Conservation (phyloP, 2,113 vertebrate genomes). For the Myocastor coypus region DNA sequence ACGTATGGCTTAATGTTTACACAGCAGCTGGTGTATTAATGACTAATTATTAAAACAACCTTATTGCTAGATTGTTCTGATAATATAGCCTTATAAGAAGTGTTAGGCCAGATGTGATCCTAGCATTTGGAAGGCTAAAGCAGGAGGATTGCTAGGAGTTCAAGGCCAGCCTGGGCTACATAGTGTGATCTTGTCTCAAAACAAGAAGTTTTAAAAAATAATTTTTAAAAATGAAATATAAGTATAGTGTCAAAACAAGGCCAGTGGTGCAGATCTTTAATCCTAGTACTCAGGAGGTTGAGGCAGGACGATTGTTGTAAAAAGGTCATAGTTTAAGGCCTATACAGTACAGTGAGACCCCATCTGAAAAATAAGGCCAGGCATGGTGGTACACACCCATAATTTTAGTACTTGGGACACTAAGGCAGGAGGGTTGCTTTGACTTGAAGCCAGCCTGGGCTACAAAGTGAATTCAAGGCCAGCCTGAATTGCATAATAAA, state of each 20-base stretch:
- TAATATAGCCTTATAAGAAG: background rate
- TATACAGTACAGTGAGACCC: too few species aligned
- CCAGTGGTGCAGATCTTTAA: too few species aligned
- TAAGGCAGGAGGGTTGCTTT: too few species aligned
- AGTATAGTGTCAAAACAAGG: constrained; percentile 9
- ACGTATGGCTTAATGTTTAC: background rate
- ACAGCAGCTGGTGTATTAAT: background rate
- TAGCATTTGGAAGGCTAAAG: background rate
- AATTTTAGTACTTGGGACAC: too few species aligned
- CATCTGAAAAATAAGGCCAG: too few species aligned
- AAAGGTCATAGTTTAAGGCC: too few species aligned
- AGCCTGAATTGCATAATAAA: too few species aligned
- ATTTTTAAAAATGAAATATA: background rate
- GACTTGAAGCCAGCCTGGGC: too few species aligned
- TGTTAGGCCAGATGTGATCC: background rate
- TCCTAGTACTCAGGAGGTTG: too few species aligned
- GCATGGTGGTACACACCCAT: too few species aligned
- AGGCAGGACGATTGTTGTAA: too few species aligned
- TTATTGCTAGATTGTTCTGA: background rate
- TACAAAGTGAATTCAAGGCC: too few species aligned
- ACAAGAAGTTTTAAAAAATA: constrained; percentile 34
- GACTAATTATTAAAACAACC: background rate
- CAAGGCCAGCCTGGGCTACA: background rate
- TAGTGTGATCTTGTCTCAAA: background rate
- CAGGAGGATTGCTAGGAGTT: background rate